phyloP scores from a whole-genome alignment of 2,888 invertebrate genomes.

The Adineta ricciae region DNA sequence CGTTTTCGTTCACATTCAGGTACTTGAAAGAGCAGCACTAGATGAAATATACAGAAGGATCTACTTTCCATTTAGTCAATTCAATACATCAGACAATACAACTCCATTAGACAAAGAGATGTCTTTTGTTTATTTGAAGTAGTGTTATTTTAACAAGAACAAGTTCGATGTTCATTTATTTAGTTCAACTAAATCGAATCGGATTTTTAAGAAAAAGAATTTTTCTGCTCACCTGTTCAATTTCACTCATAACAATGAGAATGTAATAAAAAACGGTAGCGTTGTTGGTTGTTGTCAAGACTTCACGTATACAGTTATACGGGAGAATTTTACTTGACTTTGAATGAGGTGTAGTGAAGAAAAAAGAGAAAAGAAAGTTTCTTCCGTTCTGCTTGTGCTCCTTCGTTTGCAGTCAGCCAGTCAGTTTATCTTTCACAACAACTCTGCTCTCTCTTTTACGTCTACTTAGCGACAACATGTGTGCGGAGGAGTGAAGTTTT shows the following conservation, averaged over 20 bases:
- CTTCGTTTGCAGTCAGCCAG: not conserved
- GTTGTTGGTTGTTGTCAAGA: not conserved
- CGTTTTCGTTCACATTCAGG: not conserved
- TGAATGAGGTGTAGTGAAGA: not conserved
- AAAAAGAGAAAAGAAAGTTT: not conserved
- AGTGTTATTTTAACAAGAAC: not conserved
- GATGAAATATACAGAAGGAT: not conserved
- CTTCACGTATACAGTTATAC: not conserved
- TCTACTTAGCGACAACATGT: not conserved
- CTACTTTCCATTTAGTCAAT: constrained; percentile 6
- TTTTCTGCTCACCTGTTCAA: not conserved
- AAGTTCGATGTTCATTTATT: not conserved
- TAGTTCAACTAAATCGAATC: too few species aligned
- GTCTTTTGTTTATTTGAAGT: not conserved
- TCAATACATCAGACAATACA: not conserved
- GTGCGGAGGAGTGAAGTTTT: not conserved
- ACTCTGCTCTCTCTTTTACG: not conserved
- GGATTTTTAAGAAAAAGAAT: too few species aligned
- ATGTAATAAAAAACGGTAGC: not conserved
- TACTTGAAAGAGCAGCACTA: constrained; percentile 12
- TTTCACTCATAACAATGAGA: not conserved
- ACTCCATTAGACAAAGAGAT: not conserved
- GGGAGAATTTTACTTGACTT: not conserved
- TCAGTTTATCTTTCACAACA: not conserved
- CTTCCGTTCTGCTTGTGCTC: constrained; percentile 5